These are phyloP conservation scores for Phylloscopus collybita DNA, from an alignment of 2,797 vertebrate species.

Conservation along the genomic window DNA sequence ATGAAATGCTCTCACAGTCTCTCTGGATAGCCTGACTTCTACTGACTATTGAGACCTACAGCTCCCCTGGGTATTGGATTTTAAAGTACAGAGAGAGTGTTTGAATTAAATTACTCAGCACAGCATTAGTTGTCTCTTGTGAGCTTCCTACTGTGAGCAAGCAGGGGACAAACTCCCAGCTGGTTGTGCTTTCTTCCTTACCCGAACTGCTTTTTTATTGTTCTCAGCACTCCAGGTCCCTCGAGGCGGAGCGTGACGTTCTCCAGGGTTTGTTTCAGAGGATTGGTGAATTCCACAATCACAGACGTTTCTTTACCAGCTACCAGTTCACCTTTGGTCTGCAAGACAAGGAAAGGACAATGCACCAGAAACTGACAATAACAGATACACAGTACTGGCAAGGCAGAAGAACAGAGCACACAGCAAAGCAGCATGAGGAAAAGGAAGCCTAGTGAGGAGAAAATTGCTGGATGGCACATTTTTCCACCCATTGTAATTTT, in stretches of 20 bases:
- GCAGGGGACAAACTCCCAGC: background rate
- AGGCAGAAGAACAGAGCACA: background rate
- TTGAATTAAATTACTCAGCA: conserved; percentile 19
- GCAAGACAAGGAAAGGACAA: background rate
- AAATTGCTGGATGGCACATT: background rate
- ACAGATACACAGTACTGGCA: background rate
- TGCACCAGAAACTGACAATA: background rate
- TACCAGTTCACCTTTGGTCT: conserved; percentile 79
- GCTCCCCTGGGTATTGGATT: background rate
- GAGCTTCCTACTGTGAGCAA: background rate
- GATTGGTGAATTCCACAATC: conserved; percentile 90
- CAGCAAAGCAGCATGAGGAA: background rate
- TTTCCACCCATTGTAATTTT: background rate
- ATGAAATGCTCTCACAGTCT: background rate
- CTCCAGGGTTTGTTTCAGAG: conserved; percentile 83
- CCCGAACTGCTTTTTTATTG: conserved; percentile 84
- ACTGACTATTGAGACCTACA: conserved; percentile 3
- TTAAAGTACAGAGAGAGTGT: background rate
- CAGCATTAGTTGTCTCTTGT: background rate
- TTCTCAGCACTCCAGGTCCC: conserved; percentile 84
- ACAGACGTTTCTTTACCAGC: conserved; percentile 82
- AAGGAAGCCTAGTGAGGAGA: background rate
- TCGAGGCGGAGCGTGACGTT: conserved; percentile 85
- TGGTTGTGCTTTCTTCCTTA: conserved; percentile 57
- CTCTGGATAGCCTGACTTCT: background rate